phyloP scores from a whole-genome alignment of 2,113 vertebrate genomes.

The Leucoraja erinaceus region DNA sequence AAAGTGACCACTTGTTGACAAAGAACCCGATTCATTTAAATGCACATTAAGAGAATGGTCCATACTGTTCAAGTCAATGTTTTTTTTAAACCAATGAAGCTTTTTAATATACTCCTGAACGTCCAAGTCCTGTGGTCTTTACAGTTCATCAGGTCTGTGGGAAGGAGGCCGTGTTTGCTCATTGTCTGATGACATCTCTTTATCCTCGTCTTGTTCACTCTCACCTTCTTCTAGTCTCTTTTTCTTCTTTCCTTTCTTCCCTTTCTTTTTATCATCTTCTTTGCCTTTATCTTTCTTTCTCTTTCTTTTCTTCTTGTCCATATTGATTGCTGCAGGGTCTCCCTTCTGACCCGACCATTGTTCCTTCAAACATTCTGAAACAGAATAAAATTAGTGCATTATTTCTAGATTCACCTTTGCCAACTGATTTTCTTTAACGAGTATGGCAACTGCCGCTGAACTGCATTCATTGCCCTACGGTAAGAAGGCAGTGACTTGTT shows the following conservation, averaged over 20 bases:
- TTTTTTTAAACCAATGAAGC: background rate
- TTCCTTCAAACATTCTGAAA: constrained; percentile 52
- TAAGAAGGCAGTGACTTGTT: background rate
- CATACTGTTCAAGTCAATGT: background rate
- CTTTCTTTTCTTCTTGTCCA: constrained; percentile 63
- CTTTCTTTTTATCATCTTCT: constrained; percentile 53
- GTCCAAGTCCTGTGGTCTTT: constrained; percentile 41
- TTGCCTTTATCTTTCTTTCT: constrained; percentile 50
- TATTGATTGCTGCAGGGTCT: constrained; percentile 59
- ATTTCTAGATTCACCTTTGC: background rate
- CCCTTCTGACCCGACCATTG: constrained; percentile 73
- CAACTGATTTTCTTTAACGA: background rate
- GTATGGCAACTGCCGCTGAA: background rate
- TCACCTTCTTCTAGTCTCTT: constrained; percentile 44
- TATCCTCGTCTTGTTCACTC: constrained; percentile 41
- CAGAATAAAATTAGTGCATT: background rate
- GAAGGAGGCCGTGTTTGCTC: constrained; percentile 54
- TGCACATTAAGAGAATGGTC: background rate
- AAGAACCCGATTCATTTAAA: constrained; percentile 19
- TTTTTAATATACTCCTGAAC: background rate
- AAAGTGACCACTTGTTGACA: background rate
- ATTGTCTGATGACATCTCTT: constrained; percentile 40
- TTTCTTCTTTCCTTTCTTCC: constrained; percentile 45
- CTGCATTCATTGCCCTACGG: background rate
- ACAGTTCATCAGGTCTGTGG: constrained; percentile 59